Conservation (phyloP, 2,888 invertebrate species). For the Thymelicus sylvestris region DNA sequence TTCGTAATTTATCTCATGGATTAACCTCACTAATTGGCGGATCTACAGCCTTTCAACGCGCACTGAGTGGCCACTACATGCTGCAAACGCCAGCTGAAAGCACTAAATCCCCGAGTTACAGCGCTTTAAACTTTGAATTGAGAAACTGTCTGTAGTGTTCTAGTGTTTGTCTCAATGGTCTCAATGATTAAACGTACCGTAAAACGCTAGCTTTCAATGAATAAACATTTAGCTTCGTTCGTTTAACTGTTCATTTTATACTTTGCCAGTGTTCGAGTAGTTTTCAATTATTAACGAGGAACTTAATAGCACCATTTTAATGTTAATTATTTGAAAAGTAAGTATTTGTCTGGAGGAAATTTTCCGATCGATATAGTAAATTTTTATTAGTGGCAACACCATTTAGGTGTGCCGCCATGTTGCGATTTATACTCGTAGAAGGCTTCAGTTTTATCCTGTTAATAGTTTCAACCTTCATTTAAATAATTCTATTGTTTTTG, state of each 20-base stretch:
- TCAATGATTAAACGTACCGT: conserved; percentile 26
- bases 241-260: not conserved
- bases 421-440: too few species aligned
- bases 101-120: conserved; percentile 19
- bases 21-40: conserved; percentile 12
- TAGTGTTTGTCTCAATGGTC: conserved; percentile 18
- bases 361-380: too few species aligned
- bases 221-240: conserved; percentile 6
- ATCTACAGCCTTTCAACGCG: conserved; percentile 5
- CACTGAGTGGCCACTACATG: conserved; percentile 28
- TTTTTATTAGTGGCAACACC: too few species aligned
- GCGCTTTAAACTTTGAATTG: conserved; percentile 30
- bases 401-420: too few species aligned
- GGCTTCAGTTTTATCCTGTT: too few species aligned
- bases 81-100: conserved; percentile 24
- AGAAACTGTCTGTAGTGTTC: conserved; percentile 20
- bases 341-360: not conserved
- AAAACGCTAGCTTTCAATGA: conserved; percentile 14
- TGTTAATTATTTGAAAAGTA: not conserved
- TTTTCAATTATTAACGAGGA: not conserved
- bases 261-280: not conserved
- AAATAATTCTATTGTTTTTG: too few species aligned
- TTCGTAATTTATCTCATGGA: not conserved
- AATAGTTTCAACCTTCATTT: too few species aligned
- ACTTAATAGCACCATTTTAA: not conserved